Conservation (phyloP, 1,140 invertebrate species). For the Planococcus citri region DNA sequence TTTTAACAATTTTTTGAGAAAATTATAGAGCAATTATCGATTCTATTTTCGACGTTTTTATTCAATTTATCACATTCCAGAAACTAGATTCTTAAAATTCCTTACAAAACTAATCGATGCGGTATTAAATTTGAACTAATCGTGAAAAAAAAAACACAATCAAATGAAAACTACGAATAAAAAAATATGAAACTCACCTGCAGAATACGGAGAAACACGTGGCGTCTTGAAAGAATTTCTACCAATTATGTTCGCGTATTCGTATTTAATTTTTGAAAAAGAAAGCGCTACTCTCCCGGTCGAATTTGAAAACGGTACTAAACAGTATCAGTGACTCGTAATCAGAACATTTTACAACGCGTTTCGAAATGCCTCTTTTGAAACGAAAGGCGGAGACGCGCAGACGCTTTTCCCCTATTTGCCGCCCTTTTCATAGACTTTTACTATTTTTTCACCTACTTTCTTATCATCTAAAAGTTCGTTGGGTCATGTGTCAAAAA, state of each 20-base stretch:
- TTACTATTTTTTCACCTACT: constrained; percentile 19
- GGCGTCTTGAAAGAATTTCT: constrained; percentile 13
- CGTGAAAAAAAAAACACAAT: too few relatives aligned
- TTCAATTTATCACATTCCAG: too few relatives aligned
- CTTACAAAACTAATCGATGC: too few relatives aligned
- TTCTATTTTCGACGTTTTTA: too few relatives aligned
- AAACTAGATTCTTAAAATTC: too few relatives aligned
- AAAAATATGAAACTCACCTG: neutral
- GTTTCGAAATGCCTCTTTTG: constrained; percentile 15
- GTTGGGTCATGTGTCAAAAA: constrained; percentile 18
- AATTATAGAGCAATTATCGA: too few relatives aligned
- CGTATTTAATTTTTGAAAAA: neutral
- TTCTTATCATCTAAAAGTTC: constrained; percentile 13
- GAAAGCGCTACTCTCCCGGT: neutral
- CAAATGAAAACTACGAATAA: neutral
- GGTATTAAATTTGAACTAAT: too few relatives aligned
- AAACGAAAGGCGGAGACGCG: constrained; percentile 1
- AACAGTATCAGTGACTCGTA: neutral
- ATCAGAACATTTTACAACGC: neutral
- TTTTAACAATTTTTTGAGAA: too few relatives aligned
- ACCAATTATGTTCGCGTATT: constrained; percentile 11
- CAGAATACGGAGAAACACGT: constrained; percentile 12
- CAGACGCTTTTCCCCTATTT: constrained; percentile 10
- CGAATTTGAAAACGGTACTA: neutral
- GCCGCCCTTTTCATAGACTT: constrained; percentile 15